Percentiles rank a stretch among this genome's conserved stretches.
Conservation (phyloP, 2,113 vertebrate species). For the Okapia johnstoni region DNA sequence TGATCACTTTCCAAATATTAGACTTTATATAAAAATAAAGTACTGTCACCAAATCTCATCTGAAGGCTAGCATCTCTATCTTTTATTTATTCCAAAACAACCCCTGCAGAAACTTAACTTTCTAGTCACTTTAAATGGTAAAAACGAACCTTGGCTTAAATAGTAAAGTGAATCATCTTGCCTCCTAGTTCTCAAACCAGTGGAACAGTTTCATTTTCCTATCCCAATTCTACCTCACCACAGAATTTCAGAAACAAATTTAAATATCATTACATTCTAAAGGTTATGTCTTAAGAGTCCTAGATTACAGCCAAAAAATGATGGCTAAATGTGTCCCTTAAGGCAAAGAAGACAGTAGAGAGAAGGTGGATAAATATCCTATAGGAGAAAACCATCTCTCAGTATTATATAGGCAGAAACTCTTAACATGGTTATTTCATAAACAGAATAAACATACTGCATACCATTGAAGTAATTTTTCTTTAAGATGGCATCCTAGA, state of each 20-base stretch:
- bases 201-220: conserved; percentile 12
- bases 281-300: conserved; percentile 37
- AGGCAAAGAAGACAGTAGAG: conserved; percentile 66
- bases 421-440: conserved; percentile 66
- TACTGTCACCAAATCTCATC: conserved; percentile 52
- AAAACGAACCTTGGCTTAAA: background rate
- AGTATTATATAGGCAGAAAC: conserved; percentile 54
- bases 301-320: conserved; percentile 40
- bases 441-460: conserved; percentile 69
- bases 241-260: conserved; percentile 42
- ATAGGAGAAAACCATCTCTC: conserved; percentile 62
- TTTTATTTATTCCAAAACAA: conserved; percentile 41
- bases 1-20: conserved; percentile 66
- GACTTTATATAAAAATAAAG: conserved; percentile 68
- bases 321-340: conserved; percentile 52
- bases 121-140: conserved; percentile 36
- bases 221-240: background rate
- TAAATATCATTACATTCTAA: conserved; percentile 32
- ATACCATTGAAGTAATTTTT: conserved; percentile 53
- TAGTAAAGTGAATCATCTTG: conserved; percentile 15
- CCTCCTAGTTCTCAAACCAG: background rate
- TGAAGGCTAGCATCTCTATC: conserved; percentile 23
- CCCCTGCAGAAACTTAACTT: conserved; percentile 44
- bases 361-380: conserved; percentile 63
- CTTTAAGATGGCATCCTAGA: conserved; percentile 73